Evolutionary conservation across 1,140 invertebrate species (phyloP), one percentile per base, ranked within the genome.

Genomic region (Eurosta solidaginis): DNA sequence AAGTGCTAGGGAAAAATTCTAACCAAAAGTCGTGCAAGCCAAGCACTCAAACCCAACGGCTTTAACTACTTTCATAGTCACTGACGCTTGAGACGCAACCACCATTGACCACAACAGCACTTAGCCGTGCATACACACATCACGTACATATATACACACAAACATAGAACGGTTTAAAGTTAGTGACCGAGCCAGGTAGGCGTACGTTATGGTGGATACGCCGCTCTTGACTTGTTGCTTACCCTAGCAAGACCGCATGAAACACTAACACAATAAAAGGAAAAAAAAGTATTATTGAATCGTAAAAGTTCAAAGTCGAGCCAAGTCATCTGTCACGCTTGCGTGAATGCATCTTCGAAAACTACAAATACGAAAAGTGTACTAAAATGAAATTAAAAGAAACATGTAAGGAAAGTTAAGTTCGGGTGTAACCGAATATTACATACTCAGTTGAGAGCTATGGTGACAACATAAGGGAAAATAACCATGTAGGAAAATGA

Each of bases 221-320:
- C n/a, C n/a, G n/a, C 29, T 12, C 1, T 42, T 40, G 59, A 9
- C 59, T 20, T 59, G 54, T 59, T 59, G 54, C 25, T 54, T 29
- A 68, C 59, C 59, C 59, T 54, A 25, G 50, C 10, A 20, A n/a
- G n/a, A n/a, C 59, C 2, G 25, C 59, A n/a, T 7, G 6, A 36
- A 33, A 29, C 33, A 9, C 27, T 25, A 36, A 29, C 27, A 29
- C 29, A 59, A 25, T 29, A n/a, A n/a, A n/a, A n/a, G n/a, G 54
- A 59, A 59, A 59, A 68, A 68, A n/a, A n/a, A n/a, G n/a, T n/a
- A n/a, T n/a, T 36, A 68, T 68, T 68, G 59, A 68, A 68, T 40
- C n/a, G 33, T 68, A 68, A 68, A 68, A 68, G 59, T 68, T 68
- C 59, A 68, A 68, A 68, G 59, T 68, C 14, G n/a, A 68, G 59